Evolutionary conservation across 2,888 invertebrate species (phyloP).

Genomic region (Harpagoxenus sublaevis): DNA sequence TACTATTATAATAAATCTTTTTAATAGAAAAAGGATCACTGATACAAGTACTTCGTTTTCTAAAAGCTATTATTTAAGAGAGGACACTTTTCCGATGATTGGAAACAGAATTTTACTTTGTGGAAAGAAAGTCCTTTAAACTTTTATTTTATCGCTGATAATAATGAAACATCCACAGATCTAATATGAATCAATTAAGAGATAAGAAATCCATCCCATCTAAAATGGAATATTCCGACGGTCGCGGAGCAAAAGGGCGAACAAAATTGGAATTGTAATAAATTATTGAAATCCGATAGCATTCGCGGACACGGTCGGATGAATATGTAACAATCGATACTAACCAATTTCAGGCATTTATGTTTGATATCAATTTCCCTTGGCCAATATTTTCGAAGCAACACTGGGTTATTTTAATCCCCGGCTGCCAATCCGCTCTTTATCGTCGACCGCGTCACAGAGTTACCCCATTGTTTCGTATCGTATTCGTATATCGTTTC

Average conservation of each 20-base stretch:
- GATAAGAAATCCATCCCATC: conserved; percentile 35
- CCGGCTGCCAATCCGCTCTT: conserved; percentile 55
- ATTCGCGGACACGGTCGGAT: conserved; percentile 59
- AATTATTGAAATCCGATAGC: conserved; percentile 76
- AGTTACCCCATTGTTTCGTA: conserved; percentile 55
- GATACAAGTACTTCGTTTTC: not conserved
- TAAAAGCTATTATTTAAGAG: not conserved
- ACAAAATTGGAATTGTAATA: conserved; percentile 69
- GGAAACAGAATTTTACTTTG: conserved; percentile 17
- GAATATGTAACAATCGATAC: conserved; percentile 75
- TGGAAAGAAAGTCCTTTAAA: not conserved
- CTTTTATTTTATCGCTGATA: conserved; percentile 21
- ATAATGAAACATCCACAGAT: conserved; percentile 38
- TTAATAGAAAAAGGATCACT: not conserved
- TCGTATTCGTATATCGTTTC: conserved; percentile 51
- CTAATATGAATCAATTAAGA: conserved; percentile 44
- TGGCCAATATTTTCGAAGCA: conserved; percentile 72
- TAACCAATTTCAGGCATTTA: conserved; percentile 73
- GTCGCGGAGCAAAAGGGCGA: conserved; percentile 6
- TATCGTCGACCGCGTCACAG: conserved; percentile 51
- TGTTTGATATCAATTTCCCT: conserved; percentile 75
- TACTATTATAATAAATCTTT: not conserved
- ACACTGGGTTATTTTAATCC: conserved; percentile 66
- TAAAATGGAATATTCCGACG: conserved; percentile 42
- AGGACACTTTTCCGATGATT: conserved; percentile 11